Evolutionary conservation across 2,888 invertebrate species (phyloP).

Genomic region (Macroteleia sp.): DNA sequence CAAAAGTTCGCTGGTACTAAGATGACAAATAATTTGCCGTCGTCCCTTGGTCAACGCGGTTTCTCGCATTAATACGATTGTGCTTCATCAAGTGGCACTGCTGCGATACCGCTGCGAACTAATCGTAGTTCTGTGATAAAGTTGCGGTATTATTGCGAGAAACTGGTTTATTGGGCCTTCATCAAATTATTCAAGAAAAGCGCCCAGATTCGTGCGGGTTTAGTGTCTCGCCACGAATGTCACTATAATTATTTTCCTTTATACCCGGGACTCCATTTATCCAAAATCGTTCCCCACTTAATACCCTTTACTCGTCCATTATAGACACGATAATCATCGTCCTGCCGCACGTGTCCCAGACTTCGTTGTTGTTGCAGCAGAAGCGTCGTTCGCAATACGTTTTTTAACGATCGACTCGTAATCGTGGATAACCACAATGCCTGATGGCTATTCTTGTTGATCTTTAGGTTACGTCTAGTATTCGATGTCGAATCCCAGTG

Average conservation of each 20-base stretch:
- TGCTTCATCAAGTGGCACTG: too few relatives aligned
- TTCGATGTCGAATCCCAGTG: slow-evolving; percentile 75
- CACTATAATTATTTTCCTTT: slow-evolving; percentile 14
- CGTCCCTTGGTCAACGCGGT: slow-evolving; percentile 23
- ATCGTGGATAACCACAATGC: slow-evolving; percentile 51
- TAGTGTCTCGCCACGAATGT: slow-evolving; percentile 14
- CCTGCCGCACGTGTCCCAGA: slow-evolving; percentile 29
- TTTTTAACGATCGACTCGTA: slow-evolving; percentile 69
- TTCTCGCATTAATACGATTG: too few relatives aligned
- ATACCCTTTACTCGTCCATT: slow-evolving; percentile 15
- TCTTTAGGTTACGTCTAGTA: slow-evolving; percentile 80
- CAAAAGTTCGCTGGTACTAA: slow-evolving; percentile 52
- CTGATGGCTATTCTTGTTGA: slow-evolving; percentile 44
- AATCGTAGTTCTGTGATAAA: too few relatives aligned
- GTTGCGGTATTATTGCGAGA: too few relatives aligned
- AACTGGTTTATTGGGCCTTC: too few relatives aligned
- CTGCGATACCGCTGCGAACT: too few relatives aligned
- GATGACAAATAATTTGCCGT: slow-evolving; percentile 30
- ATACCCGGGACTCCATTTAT: background rate
- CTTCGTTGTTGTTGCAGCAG: slow-evolving; percentile 42
- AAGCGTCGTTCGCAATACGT: slow-evolving; percentile 70
- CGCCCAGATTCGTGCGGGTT: slow-evolving; percentile 8
- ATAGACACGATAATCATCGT: slow-evolving; percentile 30
- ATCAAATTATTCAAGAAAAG: slow-evolving; percentile 27
- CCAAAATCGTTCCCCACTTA: background rate